Base-by-base conservation (phyloP, 1,140 invertebrate species). In the Aplysia californica region DNA sequence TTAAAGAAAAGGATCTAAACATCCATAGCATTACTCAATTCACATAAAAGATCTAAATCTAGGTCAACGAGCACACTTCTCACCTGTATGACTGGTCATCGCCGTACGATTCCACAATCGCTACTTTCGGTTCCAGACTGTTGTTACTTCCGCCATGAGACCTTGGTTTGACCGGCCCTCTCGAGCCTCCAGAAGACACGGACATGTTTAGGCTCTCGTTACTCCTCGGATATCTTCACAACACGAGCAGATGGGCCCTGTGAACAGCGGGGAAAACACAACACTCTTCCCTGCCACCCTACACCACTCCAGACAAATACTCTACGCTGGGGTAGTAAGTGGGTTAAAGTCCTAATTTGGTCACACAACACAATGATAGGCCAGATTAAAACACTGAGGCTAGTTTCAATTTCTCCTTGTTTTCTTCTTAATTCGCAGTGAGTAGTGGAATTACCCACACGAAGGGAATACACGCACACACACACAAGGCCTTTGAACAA, bases 21-120 rank as follows among this genome's bases (percentile, higher is more conserved):
- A 15, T n/a, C 10, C 10, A 29, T 29, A 18, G 29, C 6, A 10
- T 61, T 29, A 6, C 10, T 61, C 26, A 15, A 15, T 10, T 10
- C 10, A 29, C 26, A 15, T 15, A 29, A 21, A 5, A 15, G 21
- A 21, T 26, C 61, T 31, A 5, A 35, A 65, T 31, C 21, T 31
- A 65, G 4, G 10, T n/a, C 29, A 18, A 15, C 26, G 26, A 39
- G 31, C n/a, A 50, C 20, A 50, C 3, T 29, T 2, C 67, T 61
- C n/a, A 73, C 70, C 58, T 73, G 35, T 73, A 73, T 38, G 70
- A 39, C 35, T 73, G 70, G 21, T 73, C 70, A 1, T 59, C 58
- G 1, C 70, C 70, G 31, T 59, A 73, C 1, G 70, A 29, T 35
- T 73, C 70, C 10, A 73, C 70, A 18, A 73, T 73, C 1, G 70